Percentiles rank a stretch among this genome's conserved stretches.
These are phyloP conservation scores for Scaptomyza cyrtandrae DNA, from an alignment of 2,888 invertebrate species.

Conservation along the genomic window DNA sequence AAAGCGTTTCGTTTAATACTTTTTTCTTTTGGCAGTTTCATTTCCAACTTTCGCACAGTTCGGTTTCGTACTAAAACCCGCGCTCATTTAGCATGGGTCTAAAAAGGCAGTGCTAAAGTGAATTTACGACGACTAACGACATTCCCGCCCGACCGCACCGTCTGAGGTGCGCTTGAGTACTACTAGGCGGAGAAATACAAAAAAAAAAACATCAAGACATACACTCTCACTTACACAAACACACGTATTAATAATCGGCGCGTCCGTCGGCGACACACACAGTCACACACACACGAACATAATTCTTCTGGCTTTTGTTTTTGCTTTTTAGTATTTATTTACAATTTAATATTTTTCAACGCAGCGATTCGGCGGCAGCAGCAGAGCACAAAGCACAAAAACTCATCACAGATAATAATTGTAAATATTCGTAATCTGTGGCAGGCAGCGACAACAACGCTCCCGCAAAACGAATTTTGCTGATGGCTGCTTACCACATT, in stretches of 20 bases:
- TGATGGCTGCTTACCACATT: slow-evolving; percentile 41
- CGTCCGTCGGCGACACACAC: slow-evolving; percentile 51
- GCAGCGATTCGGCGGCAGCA: slow-evolving; percentile 48
- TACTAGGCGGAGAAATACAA: slow-evolving; percentile 50
- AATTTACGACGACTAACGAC: slow-evolving; percentile 44
- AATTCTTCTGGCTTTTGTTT: slow-evolving; percentile 54
- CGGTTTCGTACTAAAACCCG: slow-evolving; percentile 48
- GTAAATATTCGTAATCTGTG: slow-evolving; percentile 31
- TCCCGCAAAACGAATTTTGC: slow-evolving; percentile 12
- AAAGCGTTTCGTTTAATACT: slow-evolving; percentile 18
- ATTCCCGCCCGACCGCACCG: slow-evolving; percentile 64
- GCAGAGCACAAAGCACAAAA: slow-evolving; percentile 1
- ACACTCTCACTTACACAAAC: slow-evolving; percentile 14
- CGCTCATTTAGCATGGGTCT: slow-evolving; percentile 47
- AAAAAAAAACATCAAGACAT: slow-evolving; percentile 17
- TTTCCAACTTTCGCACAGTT: slow-evolving; percentile 50
- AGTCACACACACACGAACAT: slow-evolving; percentile 67
- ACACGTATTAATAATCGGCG: slow-evolving; percentile 7
- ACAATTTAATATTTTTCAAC: slow-evolving; percentile 67
- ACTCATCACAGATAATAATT: slow-evolving; percentile 24
- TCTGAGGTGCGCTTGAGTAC: slow-evolving; percentile 71
- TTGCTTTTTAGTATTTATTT: slow-evolving; percentile 57
- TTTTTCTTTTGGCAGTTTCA: slow-evolving; percentile 18
- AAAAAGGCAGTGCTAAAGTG: slow-evolving; percentile 40
- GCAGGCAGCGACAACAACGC: slow-evolving; percentile 19